These are phyloP conservation scores for Acanthis flammea DNA, from an alignment of 2,797 vertebrate species.

Conservation along the genomic window DNA sequence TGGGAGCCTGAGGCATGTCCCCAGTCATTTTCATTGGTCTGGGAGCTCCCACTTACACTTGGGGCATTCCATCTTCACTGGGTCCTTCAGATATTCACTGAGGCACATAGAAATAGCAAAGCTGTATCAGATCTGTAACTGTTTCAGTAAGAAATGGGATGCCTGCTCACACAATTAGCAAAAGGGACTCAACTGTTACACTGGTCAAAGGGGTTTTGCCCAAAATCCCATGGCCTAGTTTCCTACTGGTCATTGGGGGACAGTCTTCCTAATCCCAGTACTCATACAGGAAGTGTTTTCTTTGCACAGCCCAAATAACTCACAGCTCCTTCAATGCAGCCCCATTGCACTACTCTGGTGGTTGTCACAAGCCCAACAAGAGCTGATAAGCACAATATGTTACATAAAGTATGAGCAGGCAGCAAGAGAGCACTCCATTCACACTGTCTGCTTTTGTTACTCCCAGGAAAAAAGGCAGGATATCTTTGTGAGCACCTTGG, in stretches of 20 bases:
- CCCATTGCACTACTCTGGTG: not conserved
- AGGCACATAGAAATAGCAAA: not conserved
- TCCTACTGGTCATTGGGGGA: not conserved
- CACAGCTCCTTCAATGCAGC: not conserved
- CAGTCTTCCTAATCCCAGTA: not conserved
- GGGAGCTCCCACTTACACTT: not conserved
- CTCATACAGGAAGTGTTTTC: not conserved
- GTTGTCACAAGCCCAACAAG: not conserved
- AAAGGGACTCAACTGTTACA: not conserved
- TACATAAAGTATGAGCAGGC: not conserved
- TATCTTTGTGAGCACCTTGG: not conserved
- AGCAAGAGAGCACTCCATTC: not conserved
- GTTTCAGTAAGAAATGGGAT: not conserved
- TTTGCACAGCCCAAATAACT: not conserved
- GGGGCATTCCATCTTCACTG: not conserved
- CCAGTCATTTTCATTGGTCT: not conserved
- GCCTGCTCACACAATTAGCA: not conserved
- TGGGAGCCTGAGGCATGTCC: not conserved
- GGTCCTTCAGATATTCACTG: not conserved
- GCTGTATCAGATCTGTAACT: not conserved
- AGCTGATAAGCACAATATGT: not conserved
- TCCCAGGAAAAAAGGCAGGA: not conserved
- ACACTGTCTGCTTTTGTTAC: not conserved
- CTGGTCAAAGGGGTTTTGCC: not conserved
- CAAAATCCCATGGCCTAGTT: not conserved